Evolutionary conservation across 2,113 vertebrate species (phyloP), one percentile per base, ranked within the genome.

Genomic region (Cheirogaleus medius): DNA sequence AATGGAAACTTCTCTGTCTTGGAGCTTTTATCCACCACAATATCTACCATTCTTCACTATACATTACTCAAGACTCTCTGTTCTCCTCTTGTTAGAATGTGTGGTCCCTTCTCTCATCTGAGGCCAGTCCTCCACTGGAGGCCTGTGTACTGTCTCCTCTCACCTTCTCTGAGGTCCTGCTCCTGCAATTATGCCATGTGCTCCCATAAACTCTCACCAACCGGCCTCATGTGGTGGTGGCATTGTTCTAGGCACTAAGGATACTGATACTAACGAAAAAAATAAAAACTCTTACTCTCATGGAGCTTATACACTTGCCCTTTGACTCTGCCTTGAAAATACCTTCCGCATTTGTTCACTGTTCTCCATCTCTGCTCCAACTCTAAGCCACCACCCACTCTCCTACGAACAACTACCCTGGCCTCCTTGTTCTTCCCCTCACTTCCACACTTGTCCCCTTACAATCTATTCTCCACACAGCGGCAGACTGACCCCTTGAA

Each of bases 21-120:
- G 14, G 11, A 21, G 4, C 29, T 32, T 32, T 39, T 60, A 8
- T 64, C 2, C 71, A 8, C 23, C 15, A 18, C 37, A 42, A 34
- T 68, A 5, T 1, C 44, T 14, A 23, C 15, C 3, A 37, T 20
- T n/a, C 4, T 5, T 5, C 25, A 32, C 6, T 32, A 8, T 1
- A 80, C 15, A 32, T 42, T 32, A 18, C 15, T 9, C 15, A 69
- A 69, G 3, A 60, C 29, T 39, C 13, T 34, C 54, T 60, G 8
- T 42, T 32, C 6, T 39, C 29, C 42, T 81, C 21, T 27, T 58
- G 4, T 27, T 49, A 54, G 9, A 64, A 34, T 6, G 13, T 18
- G 63, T 47, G 11, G 11, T 18, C 25, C 25, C 66, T 82, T 34
- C 63, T 60, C 20, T 95, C 32, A 34, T 44, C 29, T 66, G 56